Evolutionary conservation across 2,888 invertebrate genomes (phyloP).

Genomic region (Andrena fulva): DNA sequence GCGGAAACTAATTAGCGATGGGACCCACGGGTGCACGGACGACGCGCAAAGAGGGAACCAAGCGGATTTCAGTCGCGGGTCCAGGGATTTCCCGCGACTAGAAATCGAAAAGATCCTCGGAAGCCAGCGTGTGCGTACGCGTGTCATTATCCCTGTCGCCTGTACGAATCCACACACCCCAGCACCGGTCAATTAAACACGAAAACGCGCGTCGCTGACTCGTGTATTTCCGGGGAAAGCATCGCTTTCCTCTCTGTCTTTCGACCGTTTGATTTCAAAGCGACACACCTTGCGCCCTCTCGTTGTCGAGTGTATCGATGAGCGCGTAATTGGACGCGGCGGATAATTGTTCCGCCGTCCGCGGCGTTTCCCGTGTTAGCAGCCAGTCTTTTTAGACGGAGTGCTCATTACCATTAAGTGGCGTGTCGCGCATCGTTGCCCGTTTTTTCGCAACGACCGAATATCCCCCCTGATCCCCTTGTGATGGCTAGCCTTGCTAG

Average conservation of each 20-base stretch:
- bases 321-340: conserved; percentile 63
- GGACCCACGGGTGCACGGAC: neutral
- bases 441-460: conserved; percentile 49
- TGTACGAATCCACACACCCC: conserved; percentile 40
- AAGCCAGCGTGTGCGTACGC: conserved; percentile 12
- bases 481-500: neutral
- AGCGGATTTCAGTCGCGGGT: neutral
- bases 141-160: conserved; percentile 55
- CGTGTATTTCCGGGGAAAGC: conserved; percentile 42
- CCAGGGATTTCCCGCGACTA: neutral
- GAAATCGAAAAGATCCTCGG: conserved; percentile 10
- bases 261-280: conserved; percentile 58
- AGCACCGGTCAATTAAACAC: conserved; percentile 66
- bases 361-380: conserved; percentile 49
- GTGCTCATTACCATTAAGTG: conserved; percentile 63
- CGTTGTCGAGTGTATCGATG: conserved; percentile 61
- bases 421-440: conserved; percentile 47
- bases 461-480: neutral
- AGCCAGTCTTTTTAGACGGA: conserved; percentile 50
- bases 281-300: conserved; percentile 40
- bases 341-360: conserved; percentile 64
- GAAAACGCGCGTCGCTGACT: conserved; percentile 54
- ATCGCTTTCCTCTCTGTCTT: conserved; percentile 56
- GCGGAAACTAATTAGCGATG: neutral
- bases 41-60: neutral